Evolutionary conservation across 1,140 invertebrate species (phyloP).

Genomic region (Eulimnadia texana): DNA sequence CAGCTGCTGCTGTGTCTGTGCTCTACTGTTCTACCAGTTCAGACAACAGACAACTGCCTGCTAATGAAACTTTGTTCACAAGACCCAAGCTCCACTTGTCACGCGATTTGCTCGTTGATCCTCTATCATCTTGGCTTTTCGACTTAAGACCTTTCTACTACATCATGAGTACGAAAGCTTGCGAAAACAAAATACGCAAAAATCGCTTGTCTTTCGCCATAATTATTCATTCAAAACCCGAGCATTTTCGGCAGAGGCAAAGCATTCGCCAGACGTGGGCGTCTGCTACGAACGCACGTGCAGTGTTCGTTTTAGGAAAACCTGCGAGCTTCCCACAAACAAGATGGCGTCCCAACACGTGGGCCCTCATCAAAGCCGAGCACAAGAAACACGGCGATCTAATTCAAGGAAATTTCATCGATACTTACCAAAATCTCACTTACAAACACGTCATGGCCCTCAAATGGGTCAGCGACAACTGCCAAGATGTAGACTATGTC

Average conservation of each 20-base stretch:
- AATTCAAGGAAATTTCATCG: constrained; percentile 31
- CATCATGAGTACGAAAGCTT: neutral
- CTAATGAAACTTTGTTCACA: neutral
- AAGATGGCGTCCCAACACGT: constrained; percentile 17
- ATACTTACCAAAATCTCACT: constrained; percentile 33
- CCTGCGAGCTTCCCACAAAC: constrained; percentile 1
- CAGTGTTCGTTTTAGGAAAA: constrained; percentile 26
- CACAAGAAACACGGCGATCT: constrained; percentile 26
- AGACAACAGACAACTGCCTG: too few relatives aligned
- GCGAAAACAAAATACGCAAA: neutral
- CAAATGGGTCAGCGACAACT: constrained; percentile 32
- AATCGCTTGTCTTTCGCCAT: neutral
- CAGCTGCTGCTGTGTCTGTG: too few relatives aligned
- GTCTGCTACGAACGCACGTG: constrained; percentile 17
- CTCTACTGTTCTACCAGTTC: too few relatives aligned
- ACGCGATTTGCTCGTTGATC: neutral
- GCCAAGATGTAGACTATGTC: constrained; percentile 29
- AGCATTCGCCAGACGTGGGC: constrained; percentile 28
- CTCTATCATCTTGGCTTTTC: neutral
- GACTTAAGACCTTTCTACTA: neutral
- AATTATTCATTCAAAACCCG: neutral
- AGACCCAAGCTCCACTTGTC: neutral
- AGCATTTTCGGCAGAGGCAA: neutral
- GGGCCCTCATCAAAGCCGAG: constrained; percentile 19
- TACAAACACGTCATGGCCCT: constrained; percentile 36